These are phyloP conservation scores for Enteromius argenteus DNA, from an alignment of 2,797 vertebrate genomes.

Conservation along the genomic window DNA sequence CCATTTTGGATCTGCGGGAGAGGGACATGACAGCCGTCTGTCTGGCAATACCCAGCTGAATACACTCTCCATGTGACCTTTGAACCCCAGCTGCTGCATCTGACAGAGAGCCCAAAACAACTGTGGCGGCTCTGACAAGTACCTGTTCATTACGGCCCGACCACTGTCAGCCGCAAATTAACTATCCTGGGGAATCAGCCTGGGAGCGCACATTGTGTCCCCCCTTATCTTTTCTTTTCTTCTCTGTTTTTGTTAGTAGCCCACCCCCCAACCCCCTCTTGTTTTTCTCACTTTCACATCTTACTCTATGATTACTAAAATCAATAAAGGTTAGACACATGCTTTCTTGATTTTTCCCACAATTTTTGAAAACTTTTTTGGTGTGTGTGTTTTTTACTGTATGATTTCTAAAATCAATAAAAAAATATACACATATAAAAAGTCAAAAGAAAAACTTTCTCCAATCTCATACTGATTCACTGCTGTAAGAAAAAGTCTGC, in stretches of 20 bases:
- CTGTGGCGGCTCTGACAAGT: constrained; percentile 99
- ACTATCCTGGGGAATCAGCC: constrained; percentile 98
- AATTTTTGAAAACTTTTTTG: neutral
- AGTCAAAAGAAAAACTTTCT: neutral
- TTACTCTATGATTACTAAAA: constrained; percentile 14
- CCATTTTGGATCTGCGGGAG: constrained; percentile 99
- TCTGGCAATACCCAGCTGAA: constrained; percentile 96
- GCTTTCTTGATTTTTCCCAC: neutral
- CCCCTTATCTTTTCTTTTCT: constrained; percentile 68
- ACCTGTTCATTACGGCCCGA: constrained; percentile 99
- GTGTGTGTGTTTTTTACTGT: neutral
- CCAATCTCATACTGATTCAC: neutral
- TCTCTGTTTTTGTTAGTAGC: constrained; percentile 63
- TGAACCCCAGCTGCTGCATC: constrained; percentile 99
- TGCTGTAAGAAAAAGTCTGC: neutral
- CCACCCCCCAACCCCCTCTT: neutral
- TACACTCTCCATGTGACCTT: constrained; percentile 93
- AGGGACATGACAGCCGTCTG: constrained; percentile 99
- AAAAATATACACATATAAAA: neutral
- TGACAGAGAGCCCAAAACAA: constrained; percentile 99
- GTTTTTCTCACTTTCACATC: constrained; percentile 30
- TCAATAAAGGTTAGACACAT: neutral
- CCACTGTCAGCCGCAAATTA: constrained; percentile 98
- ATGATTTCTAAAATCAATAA: neutral
- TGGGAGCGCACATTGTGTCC: constrained; percentile 79